A percentile compares a stretch with the other conserved stretches of the same genome.
Evolutionary conservation across 2,888 invertebrate species (phyloP).

Genomic region (Cheilosia urbana): DNA sequence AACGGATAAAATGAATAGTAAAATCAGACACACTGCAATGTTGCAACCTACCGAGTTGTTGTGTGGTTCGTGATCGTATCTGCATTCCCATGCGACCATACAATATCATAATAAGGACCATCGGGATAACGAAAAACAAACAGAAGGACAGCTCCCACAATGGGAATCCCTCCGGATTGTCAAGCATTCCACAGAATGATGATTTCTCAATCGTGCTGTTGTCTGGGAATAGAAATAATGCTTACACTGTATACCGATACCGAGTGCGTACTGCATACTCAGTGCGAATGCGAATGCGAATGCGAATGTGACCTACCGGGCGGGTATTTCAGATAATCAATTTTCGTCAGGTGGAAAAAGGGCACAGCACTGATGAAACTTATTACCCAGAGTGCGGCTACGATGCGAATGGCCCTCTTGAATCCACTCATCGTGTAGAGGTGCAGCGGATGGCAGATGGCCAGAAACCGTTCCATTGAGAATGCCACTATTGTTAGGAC

Average conservation of each 20-base stretch:
- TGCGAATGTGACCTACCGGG: slow-evolving; percentile 84
- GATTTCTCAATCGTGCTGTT: slow-evolving; percentile 87
- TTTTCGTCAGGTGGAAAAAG: slow-evolving; percentile 89
- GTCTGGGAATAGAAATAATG: slow-evolving; percentile 80
- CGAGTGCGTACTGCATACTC: background rate
- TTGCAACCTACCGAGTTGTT: slow-evolving; percentile 82
- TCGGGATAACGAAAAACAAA: slow-evolving; percentile 91
- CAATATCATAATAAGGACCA: slow-evolving; percentile 89
- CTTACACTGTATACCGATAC: background rate
- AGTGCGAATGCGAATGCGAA: too few species aligned
- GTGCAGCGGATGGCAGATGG: slow-evolving; percentile 94
- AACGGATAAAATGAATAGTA: slow-evolving; percentile 15
- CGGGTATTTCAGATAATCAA: slow-evolving; percentile 91
- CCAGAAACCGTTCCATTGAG: slow-evolving; percentile 94
- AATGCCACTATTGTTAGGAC: slow-evolving; percentile 96
- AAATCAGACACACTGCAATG: background rate
- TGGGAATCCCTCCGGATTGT: slow-evolving; percentile 87
- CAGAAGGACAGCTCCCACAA: slow-evolving; percentile 92
- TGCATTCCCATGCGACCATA: slow-evolving; percentile 91
- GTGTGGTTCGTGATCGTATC: slow-evolving; percentile 86
- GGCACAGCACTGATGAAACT: slow-evolving; percentile 91
- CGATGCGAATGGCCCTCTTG: slow-evolving; percentile 91
- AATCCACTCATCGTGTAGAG: slow-evolving; percentile 93
- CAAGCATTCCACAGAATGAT: slow-evolving; percentile 91
- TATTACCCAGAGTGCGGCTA: slow-evolving; percentile 90